These are phyloP conservation scores for Paramormyrops kingsleyae DNA, from an alignment of 2,113 vertebrate genomes.

Conservation along the genomic window DNA sequence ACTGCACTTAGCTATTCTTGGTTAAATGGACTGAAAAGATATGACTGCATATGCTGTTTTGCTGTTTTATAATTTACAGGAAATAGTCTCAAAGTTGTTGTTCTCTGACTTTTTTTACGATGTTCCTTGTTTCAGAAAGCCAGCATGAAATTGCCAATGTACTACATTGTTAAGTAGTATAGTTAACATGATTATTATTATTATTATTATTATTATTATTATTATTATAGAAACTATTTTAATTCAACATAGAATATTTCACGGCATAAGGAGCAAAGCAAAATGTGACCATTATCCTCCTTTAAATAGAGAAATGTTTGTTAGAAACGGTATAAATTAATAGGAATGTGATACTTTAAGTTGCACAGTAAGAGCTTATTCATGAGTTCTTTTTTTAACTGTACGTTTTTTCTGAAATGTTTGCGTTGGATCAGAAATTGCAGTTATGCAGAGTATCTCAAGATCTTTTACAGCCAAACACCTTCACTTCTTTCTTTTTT, in stretches of 20 bases:
- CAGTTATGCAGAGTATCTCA: not conserved
- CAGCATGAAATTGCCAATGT: not conserved
- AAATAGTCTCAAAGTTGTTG: not conserved
- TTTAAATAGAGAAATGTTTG: not conserved
- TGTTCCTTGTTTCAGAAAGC: not conserved
- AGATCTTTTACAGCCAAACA: not conserved
- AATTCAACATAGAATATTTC: not conserved
- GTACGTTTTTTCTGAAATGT: not conserved
- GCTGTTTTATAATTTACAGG: not conserved
- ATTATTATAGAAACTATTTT: not conserved
- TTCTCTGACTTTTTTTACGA: not conserved
- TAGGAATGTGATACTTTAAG: not conserved
- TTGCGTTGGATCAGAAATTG: not conserved
- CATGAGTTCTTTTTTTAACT: not conserved
- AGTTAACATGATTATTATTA: not conserved
- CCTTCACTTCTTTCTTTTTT: not conserved
- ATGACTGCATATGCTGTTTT: not conserved
- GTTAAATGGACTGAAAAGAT: constrained; percentile 1
- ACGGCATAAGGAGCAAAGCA: not conserved
- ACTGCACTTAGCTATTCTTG: not conserved
- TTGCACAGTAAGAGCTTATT: not conserved
- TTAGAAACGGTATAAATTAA: not conserved
- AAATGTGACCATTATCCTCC: not conserved
- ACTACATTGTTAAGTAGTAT: not conserved
- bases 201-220: not conserved